A percentile compares a stretch with the other conserved stretches of the same genome.
Evolutionary conservation across 2,797 vertebrate species (phyloP).

Genomic region (Thaleichthys pacificus): DNA sequence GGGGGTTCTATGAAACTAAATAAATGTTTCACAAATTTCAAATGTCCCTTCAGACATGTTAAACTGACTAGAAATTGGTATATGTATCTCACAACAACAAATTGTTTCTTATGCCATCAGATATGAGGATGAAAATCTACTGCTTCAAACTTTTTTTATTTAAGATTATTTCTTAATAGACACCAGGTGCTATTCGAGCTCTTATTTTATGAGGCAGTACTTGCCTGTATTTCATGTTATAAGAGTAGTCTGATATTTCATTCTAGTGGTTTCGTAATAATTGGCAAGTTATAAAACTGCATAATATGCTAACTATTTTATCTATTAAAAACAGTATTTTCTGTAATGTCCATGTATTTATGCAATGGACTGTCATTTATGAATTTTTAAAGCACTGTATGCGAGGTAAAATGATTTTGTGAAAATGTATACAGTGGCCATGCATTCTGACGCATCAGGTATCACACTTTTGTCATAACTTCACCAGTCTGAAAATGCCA

Average conservation of each 20-base stretch:
- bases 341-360: too few relatives aligned
- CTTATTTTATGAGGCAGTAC: background rate
- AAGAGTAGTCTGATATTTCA: too few relatives aligned
- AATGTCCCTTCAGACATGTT: background rate
- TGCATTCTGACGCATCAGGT: background rate
- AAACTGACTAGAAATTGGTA: background rate
- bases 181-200: conserved; percentile 14
- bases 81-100: background rate
- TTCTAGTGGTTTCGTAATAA: too few relatives aligned
- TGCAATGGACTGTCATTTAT: too few relatives aligned
- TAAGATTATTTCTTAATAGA: background rate
- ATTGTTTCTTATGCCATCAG: background rate
- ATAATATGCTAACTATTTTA: too few relatives aligned
- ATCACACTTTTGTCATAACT: background rate
- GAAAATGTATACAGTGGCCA: too few relatives aligned
- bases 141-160: background rate
- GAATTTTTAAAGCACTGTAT: too few relatives aligned
- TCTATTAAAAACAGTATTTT: too few relatives aligned
- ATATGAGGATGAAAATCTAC: background rate
- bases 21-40: conserved; percentile 2
- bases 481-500: background rate
- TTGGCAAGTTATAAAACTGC: too few relatives aligned
- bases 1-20: background rate
- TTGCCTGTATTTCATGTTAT: too few relatives aligned
- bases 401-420: too few relatives aligned